Evolutionary conservation across 2,888 invertebrate species (phyloP), one percentile per base, ranked within the genome.

Genomic region (Anoplius nigerrimus): DNA sequence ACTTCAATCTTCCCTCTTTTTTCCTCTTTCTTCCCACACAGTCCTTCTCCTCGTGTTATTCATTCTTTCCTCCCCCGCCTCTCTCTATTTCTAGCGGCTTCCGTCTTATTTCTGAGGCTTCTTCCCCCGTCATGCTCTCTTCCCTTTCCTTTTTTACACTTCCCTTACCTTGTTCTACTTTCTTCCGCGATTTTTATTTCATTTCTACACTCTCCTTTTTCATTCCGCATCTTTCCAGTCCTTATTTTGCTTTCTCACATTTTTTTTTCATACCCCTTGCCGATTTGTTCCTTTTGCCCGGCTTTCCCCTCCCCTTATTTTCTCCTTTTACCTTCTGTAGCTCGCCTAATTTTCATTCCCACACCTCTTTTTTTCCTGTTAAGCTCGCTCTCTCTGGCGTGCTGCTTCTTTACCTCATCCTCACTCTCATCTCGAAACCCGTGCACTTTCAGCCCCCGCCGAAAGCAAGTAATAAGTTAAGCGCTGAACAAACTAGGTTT

Each of bases 1-100:
- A 21, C 60, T 68, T 27, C 51, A 66, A 54, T 51, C 22, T 54
- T 56, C 56, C 42, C 27, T 51, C 45, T 45, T 11, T 43, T 5
- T 11, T n/a, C n/a, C n/a, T n/a, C n/a, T 46, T 24, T 15, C 54
- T 6, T 22, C n/a, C 64, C 22, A 34, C 62, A 21, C 21, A n/a
- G 8, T 21, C 22, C 52, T 22, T 21, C 22, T 21, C 3, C 22
- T 18, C 15, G 5, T 22, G 21, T 22, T 45, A 58, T 51, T 57
- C 51, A 48, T n/a, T 53, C 16, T 15, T 53, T 21, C 13, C 52
- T 11, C n/a, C 20, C 61, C 16, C 27, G 48, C 27, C 51, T 18
- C 53, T 34, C 27, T 21, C 54, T 45, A 53, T 43, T 57, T 48
- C n/a, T 2, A n/a, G n/a, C n/a, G n/a, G 18, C 4, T 45, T 18